Base-by-base conservation (phyloP, 2,888 invertebrate species). In the Ophion ventricosus region DNA sequence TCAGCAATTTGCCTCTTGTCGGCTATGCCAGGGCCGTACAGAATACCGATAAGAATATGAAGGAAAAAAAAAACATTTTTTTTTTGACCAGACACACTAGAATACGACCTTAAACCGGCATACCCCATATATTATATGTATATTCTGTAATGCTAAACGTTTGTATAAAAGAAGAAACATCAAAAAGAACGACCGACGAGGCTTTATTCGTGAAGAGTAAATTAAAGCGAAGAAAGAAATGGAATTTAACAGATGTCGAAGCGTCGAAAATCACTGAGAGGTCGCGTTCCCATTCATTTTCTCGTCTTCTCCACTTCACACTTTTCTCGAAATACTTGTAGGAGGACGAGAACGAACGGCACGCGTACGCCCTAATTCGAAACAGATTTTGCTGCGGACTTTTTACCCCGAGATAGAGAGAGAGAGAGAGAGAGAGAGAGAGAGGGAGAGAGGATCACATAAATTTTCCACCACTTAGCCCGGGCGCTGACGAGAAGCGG, bases 321-420 rank as follows among this genome's bases (percentile, higher is more conserved):
- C 69, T 80, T 82, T 67, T 63, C 79, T 74, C 74, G n/a, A 67
- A 80, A 78, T 49, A 10, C 78, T 59, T 72, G 56, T 67, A 40
- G 40, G 29, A 49, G 57, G 25, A 73, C 69, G 56, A 70, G 35
- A 76, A 54, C 76, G 61, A 79, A 61, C 82, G 88, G 87, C 90
- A 90, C 90, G 90, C 88, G 88, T 76, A 82, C 73, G 81, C 85
- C 79, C 76, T 89, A 87, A 90, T 87, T 87, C 87, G 81, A 85
- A 90, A 76, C 89, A 90, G 88, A 89, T 85, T 87, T 78, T 72
- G 59, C 78, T 29, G 73, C 70, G 40, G 67, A 72, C 73, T 78
- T 78, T 66, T 40, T 57, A 25, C 20, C 57, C 35, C 14, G 49
- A 49, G 49, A 49, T 4, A 4, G 14, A 11, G 17, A 49, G 3